Evolutionary conservation across 2,888 invertebrate genomes (phyloP).

Genomic region (Drosophila gaucha): DNA sequence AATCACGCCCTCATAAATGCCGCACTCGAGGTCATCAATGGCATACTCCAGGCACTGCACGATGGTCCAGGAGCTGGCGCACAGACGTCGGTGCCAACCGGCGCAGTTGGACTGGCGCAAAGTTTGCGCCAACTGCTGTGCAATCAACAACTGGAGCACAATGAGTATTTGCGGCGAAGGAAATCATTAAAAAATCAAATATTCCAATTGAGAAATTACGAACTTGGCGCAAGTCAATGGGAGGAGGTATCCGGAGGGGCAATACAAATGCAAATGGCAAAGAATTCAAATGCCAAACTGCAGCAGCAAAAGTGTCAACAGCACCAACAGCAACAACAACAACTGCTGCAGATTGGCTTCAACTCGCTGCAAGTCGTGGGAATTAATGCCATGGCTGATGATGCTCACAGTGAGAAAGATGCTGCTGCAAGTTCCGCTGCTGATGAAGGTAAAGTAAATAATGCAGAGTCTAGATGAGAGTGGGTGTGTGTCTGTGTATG

Average conservation of each 20-base stretch:
- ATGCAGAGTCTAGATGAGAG: slow-evolving; percentile 47
- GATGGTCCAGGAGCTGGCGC: slow-evolving; percentile 37
- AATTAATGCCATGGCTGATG: slow-evolving; percentile 65
- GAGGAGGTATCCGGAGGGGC: slow-evolving; percentile 25
- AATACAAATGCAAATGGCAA: slow-evolving; percentile 66
- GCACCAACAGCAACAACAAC: slow-evolving; percentile 51
- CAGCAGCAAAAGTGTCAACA: slow-evolving; percentile 68
- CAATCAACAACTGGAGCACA: slow-evolving; percentile 83
- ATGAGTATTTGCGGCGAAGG: slow-evolving; percentile 84
- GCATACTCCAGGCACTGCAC: slow-evolving; percentile 82
- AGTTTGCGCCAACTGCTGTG: slow-evolving; percentile 81
- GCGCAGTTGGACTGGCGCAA: slow-evolving; percentile 57
- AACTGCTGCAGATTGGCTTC: slow-evolving; percentile 45
- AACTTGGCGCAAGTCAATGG: slow-evolving; percentile 73
- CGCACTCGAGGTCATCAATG: slow-evolving; percentile 89
- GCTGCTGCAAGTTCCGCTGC: slow-evolving; percentile 69
- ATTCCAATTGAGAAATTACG: slow-evolving; percentile 84
- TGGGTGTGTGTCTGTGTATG: slow-evolving; percentile 5
- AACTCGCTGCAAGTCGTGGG: slow-evolving; percentile 62
- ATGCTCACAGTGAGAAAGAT: slow-evolving; percentile 56
- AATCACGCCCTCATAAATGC: slow-evolving; percentile 96
- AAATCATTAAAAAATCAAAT: slow-evolving; percentile 85
- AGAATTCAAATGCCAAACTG: slow-evolving; percentile 67
- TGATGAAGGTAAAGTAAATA: slow-evolving; percentile 82
- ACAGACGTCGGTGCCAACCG: slow-evolving; percentile 10